phyloP scores from a whole-genome alignment of 2,113 vertebrate genomes.

The Malurus melanocephalus region DNA sequence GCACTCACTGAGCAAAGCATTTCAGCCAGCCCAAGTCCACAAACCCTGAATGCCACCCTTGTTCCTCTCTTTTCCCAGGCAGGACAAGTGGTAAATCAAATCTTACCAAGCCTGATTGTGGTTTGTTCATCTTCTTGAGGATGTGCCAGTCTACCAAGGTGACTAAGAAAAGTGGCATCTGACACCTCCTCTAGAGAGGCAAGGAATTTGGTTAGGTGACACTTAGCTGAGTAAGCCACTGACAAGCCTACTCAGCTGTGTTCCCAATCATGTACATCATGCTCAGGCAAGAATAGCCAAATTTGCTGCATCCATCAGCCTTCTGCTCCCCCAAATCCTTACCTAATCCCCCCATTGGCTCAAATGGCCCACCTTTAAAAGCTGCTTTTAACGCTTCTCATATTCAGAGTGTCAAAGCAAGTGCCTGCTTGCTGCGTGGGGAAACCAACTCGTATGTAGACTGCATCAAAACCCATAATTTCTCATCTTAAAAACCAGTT shows the following conservation, averaged over 20 bases:
- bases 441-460: neutral
- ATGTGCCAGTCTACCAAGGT: neutral
- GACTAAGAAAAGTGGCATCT: neutral
- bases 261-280: neutral
- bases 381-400: neutral
- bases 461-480: neutral
- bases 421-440: neutral
- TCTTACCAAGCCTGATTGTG: neutral
- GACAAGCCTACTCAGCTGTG: neutral
- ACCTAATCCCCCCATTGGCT: neutral
- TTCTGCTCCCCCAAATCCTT: neutral
- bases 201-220: neutral
- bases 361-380: neutral
- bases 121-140: neutral
- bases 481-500: neutral
- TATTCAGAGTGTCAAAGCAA: neutral
- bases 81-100: neutral
- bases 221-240: neutral
- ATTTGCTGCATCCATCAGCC: neutral
- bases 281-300: neutral
- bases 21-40: neutral
- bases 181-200: neutral
- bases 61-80: neutral
- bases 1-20: neutral
- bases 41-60: neutral